Evolutionary conservation across 1,140 invertebrate genomes (phyloP).

Genomic region (Trichonephila clavata): DNA sequence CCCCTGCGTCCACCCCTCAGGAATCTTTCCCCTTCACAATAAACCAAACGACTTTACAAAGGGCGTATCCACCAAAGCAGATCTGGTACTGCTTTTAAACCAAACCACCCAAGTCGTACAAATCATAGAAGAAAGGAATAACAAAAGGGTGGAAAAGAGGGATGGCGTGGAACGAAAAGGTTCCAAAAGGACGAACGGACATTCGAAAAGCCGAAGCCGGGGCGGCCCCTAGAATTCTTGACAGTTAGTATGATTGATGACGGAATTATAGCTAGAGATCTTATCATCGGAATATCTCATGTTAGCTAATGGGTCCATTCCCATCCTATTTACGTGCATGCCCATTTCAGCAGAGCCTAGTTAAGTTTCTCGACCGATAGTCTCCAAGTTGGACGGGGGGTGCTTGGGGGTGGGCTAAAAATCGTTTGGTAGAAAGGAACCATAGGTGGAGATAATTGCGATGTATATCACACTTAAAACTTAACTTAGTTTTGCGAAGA

Average conservation of each 20-base stretch:
- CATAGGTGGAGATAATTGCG: background rate
- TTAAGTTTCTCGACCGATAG: slow-evolving; percentile 28
- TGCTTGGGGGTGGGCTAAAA: background rate
- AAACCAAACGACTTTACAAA: background rate
- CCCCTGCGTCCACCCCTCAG: background rate
- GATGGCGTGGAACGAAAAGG: background rate
- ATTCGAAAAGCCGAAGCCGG: background rate
- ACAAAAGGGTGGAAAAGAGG: background rate
- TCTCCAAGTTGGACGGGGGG: background rate
- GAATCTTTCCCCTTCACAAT: background rate
- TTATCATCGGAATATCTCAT: slow-evolving; percentile 70
- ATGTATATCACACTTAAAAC: slow-evolving; percentile 1
- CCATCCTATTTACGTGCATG: slow-evolving; percentile 65
- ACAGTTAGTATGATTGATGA: slow-evolving; percentile 70
- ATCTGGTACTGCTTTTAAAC: slow-evolving; percentile 32
- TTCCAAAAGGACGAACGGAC: slow-evolving; percentile 1
- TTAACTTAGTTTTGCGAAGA: background rate
- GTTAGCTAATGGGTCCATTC: slow-evolving; percentile 65
- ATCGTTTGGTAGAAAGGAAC: background rate
- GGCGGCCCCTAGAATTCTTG: slow-evolving; percentile 34
- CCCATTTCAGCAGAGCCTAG: slow-evolving; percentile 16
- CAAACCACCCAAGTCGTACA: slow-evolving; percentile 36
- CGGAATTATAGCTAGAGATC: slow-evolving; percentile 69
- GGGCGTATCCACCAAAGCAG: background rate
- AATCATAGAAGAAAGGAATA: slow-evolving; percentile 23